Conservation (phyloP, 2,888 invertebrate genomes). For the Drosophila kuntzei region DNA sequence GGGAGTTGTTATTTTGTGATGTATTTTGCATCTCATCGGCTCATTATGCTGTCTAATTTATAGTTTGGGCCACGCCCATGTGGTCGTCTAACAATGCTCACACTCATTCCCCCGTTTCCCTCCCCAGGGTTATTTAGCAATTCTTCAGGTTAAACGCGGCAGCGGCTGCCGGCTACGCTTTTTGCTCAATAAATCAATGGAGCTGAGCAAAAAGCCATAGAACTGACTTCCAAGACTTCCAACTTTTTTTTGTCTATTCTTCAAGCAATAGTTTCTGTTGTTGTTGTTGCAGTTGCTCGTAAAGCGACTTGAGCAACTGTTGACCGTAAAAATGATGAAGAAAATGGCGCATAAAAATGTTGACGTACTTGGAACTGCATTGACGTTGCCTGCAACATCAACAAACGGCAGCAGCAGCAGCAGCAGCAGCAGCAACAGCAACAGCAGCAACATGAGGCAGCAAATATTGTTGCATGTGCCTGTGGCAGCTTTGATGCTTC, state of each 20-base stretch:
- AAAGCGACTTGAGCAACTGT: conserved; percentile 61
- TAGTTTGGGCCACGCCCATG: conserved; percentile 58
- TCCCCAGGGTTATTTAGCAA: conserved; percentile 29
- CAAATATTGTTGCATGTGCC: conserved; percentile 70
- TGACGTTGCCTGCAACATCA: conserved; percentile 31
- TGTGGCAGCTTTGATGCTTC: conserved; percentile 45
- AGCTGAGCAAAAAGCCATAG: conserved; percentile 43
- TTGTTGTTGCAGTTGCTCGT: conserved; percentile 35
- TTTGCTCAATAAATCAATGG: conserved; percentile 71
- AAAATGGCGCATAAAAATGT: conserved; percentile 70
- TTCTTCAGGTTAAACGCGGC: conserved; percentile 64
- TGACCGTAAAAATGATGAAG: conserved; percentile 69
- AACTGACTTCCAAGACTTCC: conserved; percentile 31
- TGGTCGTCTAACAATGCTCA: conserved; percentile 28
- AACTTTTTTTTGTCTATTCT: conserved; percentile 44
- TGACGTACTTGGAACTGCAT: conserved; percentile 58
- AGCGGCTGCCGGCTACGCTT: conserved; percentile 77
- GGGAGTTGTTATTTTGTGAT: background rate
- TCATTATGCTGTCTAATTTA: conserved; percentile 73
- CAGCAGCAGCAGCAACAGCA: conserved; percentile 24
- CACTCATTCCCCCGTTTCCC: background rate
- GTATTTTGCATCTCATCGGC: conserved; percentile 63
- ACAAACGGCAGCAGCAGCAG: conserved; percentile 23
- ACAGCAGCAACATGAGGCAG: conserved; percentile 35
- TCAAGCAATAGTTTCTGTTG: conserved; percentile 34